These are phyloP conservation scores for Pachydiplax longipennis DNA, from an alignment of 2,888 invertebrate genomes.

Conservation along the genomic window DNA sequence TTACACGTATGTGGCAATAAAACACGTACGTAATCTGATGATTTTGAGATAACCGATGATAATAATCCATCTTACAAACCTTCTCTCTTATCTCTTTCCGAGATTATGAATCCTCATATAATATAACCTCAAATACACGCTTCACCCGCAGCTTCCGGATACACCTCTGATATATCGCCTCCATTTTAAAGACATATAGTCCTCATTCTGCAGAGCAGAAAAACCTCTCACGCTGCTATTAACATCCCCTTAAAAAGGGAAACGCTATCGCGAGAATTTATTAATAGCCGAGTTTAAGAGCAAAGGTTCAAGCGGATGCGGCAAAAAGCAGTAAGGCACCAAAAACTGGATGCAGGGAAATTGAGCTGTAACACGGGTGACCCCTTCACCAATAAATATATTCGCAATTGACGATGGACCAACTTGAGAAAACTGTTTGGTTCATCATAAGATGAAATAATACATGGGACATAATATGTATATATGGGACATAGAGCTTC, in stretches of 20 bases:
- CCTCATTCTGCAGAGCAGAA: neutral
- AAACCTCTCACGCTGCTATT: neutral
- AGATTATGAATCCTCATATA: neutral
- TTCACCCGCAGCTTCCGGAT: neutral
- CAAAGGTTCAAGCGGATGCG: neutral
- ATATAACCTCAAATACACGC: neutral
- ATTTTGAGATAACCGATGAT: too few relatives aligned
- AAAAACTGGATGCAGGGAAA: too few relatives aligned
- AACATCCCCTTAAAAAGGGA: conserved; percentile 10
- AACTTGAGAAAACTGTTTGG: too few relatives aligned
- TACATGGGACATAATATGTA: too few relatives aligned
- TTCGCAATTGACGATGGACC: neutral
- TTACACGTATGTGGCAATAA: too few relatives aligned
- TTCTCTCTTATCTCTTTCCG: neutral
- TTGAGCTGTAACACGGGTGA: neutral
- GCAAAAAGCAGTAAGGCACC: neutral
- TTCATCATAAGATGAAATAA: too few relatives aligned
- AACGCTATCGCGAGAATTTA: neutral
- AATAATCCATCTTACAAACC: neutral
- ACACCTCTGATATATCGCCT: neutral
- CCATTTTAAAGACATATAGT: neutral
- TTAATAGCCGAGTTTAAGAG: neutral
- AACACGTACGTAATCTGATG: too few relatives aligned
- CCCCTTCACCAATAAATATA: too few relatives aligned
- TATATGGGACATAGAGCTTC: too few relatives aligned